These are phyloP conservation scores for Chunga burmeisteri DNA, from an alignment of 2,113 vertebrate genomes.

Conservation along the genomic window DNA sequence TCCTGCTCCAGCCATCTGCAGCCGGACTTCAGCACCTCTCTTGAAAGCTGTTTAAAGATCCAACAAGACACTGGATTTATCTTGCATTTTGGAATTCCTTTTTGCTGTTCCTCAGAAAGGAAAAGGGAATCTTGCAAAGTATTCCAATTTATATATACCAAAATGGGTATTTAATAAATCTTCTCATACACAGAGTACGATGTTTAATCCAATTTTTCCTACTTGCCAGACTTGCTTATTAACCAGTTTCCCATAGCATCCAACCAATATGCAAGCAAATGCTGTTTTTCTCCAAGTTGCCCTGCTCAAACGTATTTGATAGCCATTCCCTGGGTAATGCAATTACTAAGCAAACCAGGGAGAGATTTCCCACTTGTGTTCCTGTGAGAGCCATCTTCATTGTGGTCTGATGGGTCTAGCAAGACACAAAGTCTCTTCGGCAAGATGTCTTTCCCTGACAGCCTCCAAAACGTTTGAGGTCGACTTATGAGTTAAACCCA, in stretches of 20 bases:
- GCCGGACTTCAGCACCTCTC: background rate
- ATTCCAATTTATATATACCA: background rate
- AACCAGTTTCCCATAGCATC: background rate
- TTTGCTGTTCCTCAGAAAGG: background rate
- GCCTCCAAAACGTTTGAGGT: background rate
- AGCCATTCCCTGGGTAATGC: background rate
- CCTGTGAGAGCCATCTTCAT: background rate
- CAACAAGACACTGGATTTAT: background rate
- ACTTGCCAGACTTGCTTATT: background rate
- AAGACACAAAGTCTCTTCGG: background rate
- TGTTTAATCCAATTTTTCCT: background rate
- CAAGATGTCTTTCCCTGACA: background rate
- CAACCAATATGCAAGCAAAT: background rate
- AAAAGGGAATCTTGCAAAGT: background rate
- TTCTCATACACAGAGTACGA: background rate
- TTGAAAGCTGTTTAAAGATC: background rate
- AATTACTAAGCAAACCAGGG: background rate
- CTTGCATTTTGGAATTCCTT: background rate
- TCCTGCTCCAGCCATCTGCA: background rate
- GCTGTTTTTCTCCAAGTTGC: background rate
- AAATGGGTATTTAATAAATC: background rate
- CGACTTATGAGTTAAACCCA: background rate
- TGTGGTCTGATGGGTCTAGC: too few species aligned
- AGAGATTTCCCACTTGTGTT: fast-evolving
- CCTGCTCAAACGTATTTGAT: background rate